Base-by-base conservation (phyloP, 37 sponge, comb jelly and placozoan species). In the Lycopodina hypogea region DNA sequence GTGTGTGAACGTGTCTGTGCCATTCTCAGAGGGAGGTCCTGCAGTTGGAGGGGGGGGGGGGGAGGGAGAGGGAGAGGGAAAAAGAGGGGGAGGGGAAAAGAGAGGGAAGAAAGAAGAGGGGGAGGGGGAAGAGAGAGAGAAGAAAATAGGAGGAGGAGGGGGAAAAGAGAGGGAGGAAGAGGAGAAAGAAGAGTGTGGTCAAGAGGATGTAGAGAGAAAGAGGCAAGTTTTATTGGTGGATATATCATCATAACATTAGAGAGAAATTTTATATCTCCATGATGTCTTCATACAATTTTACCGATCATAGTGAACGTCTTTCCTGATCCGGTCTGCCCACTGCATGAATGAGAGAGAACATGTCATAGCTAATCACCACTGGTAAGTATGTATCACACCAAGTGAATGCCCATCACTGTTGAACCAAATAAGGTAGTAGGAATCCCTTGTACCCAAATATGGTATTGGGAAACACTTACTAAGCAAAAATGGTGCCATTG, bases 281-380 rank as follows among this genome's bases (percentile, higher is more conserved):
- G 48, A 12, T 7, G 4, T 59, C 60, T 59, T 8, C 35, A 67
- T 15, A 3, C 38, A 21, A 33, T 41, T 80, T 12, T 40, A 92
- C 92, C 92, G 53, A 93, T 86, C 93, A 93, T 93, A 9, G 93
- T 93, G 79, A 93, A 93, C 9, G 93, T 93, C 66, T 93, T 93
- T 37, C 93, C 93, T 12, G 93, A 93, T 42, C 93, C 93, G n/a
- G 93, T 93, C 52, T 93, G 93, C 1, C 94, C 94, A 75, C 94
- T 93, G 80, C 33, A 30, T 24, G 35, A n/a, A 67, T 7, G 35
- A 15, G 8, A 45, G 48, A 45, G 48, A 45, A 9, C 48, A 45
- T 9, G 9, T 45, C n/a, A n/a, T n/a, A n/a, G n/a, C n/a, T n/a
- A n/a, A n/a, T 12, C 29, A 56, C 41, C 22, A 72, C 32, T 22